phyloP scores from a whole-genome alignment of 2,888 invertebrate species.

The Cantharis rustica region DNA sequence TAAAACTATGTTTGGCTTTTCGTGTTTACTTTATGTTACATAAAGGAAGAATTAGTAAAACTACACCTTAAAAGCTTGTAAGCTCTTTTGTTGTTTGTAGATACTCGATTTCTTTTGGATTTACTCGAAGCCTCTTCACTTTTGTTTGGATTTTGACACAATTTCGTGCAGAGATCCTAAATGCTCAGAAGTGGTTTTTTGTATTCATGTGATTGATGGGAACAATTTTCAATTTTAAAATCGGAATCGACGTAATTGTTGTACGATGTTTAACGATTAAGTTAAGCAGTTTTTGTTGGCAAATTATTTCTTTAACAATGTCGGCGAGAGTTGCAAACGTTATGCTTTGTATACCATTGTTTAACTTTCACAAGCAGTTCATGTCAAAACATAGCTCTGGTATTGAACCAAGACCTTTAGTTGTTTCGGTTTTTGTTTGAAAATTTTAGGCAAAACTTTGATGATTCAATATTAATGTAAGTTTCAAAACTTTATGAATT shows the following conservation, averaged over 20 bases:
- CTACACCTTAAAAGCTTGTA: neutral
- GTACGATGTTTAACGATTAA: conserved; percentile 18
- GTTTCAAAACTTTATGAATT: conserved; percentile 14
- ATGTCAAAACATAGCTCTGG: conserved; percentile 22
- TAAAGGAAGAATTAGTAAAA: neutral
- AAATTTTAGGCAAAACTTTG: conserved; percentile 6
- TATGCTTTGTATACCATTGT: conserved; percentile 24
- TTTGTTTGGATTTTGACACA: neutral
- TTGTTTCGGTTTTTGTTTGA: conserved; percentile 15
- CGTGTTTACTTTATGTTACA: neutral
- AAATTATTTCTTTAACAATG: conserved; percentile 16
- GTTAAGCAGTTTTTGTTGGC: conserved; percentile 23
- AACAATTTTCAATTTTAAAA: neutral
- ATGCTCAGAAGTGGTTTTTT: neutral
- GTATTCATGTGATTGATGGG: neutral
- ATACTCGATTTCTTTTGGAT: neutral
- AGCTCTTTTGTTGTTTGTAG: neutral
- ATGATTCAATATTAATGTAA: conserved; percentile 13
- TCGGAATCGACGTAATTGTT: conserved; percentile 8
- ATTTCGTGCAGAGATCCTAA: neutral
- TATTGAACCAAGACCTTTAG: conserved; percentile 8
- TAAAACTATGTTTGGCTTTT: neutral
- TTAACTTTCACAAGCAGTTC: conserved; percentile 25
- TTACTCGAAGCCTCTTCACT: neutral
- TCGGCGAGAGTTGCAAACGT: conserved; percentile 13